These are phyloP conservation scores for Heliconius congener DNA, from an alignment of 1,140 invertebrate species.

Conservation along the genomic window DNA sequence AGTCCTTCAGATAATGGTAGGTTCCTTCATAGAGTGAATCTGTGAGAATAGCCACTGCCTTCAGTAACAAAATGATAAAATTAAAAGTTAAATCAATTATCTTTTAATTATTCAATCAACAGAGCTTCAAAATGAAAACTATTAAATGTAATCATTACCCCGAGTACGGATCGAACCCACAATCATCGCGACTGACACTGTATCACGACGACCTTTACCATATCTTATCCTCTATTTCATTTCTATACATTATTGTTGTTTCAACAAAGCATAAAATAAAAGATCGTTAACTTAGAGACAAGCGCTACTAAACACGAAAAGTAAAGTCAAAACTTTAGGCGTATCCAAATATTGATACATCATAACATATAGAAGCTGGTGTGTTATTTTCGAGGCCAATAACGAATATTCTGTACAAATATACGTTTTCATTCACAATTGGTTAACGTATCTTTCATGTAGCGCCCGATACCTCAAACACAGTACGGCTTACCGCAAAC, in stretches of 20 bases:
- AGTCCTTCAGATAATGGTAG: no score
- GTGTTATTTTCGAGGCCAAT: constrained; percentile 30
- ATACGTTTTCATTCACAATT: constrained; percentile 37
- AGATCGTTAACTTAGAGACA: background rate
- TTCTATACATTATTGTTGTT: background rate
- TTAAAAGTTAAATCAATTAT: no score
- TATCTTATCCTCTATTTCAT: no score
- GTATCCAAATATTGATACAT: background rate
- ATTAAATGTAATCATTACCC: no score
- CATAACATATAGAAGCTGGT: constrained; percentile 12
- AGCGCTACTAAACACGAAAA: constrained; percentile 1
- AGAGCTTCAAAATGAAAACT: no score
- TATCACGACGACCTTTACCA: no score
- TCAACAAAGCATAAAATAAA: background rate
- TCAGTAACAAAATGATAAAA: no score
- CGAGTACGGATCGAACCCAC: no score
- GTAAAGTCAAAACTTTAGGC: background rate
- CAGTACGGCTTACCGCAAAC: constrained; percentile 48
- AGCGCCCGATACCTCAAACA: constrained; percentile 29
- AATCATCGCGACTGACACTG: no score
- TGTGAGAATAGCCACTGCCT: no score
- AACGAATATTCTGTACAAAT: constrained; percentile 31
- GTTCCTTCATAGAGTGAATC: no score
- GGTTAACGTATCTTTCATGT: constrained; percentile 26
- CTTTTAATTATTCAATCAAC: no score